A percentile compares a stretch with the other conserved stretches of the same genome.
phyloP scores from a whole-genome alignment of 53 echinoderm and acorn worm genomes.

The Stichopus horrens region DNA sequence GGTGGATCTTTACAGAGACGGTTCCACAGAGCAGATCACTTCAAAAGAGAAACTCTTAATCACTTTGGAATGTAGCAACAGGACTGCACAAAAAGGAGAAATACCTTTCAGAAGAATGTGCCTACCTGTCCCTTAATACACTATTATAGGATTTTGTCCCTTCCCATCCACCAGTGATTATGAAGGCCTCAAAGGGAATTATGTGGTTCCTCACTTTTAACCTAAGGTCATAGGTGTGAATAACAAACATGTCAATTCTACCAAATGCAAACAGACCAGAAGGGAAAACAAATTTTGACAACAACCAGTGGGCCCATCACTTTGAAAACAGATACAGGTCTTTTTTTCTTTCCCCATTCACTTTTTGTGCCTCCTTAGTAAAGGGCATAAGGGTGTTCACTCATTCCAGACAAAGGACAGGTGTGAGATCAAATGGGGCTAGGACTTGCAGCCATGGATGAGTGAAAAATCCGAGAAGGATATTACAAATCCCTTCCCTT shows the following conservation, averaged over 20 bases:
- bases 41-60: not conserved
- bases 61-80: not conserved
- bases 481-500: too few species aligned
- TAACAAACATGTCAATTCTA: not conserved
- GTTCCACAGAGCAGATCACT: too few species aligned
- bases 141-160: not conserved
- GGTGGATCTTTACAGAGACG: too few species aligned
- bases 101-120: not conserved
- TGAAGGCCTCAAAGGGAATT: not conserved
- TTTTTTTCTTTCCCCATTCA: not conserved
- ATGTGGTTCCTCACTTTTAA: not conserved
- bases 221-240: conserved; percentile 32
- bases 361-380: not conserved
- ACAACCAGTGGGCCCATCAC: conserved; percentile 1
- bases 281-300: not conserved
- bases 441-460: not conserved
- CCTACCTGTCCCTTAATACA: not conserved
- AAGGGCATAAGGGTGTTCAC: not conserved
- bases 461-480: too few species aligned
- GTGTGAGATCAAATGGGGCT: not conserved
- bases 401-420: not conserved
- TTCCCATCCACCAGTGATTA: not conserved
- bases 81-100: not conserved
- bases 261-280: not conserved
- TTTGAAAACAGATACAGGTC: not conserved